A percentile compares a stretch with the other conserved stretches of the same genome.
Conservation (phyloP, 2,113 vertebrate species). For the Pseudopodoces humilis region DNA sequence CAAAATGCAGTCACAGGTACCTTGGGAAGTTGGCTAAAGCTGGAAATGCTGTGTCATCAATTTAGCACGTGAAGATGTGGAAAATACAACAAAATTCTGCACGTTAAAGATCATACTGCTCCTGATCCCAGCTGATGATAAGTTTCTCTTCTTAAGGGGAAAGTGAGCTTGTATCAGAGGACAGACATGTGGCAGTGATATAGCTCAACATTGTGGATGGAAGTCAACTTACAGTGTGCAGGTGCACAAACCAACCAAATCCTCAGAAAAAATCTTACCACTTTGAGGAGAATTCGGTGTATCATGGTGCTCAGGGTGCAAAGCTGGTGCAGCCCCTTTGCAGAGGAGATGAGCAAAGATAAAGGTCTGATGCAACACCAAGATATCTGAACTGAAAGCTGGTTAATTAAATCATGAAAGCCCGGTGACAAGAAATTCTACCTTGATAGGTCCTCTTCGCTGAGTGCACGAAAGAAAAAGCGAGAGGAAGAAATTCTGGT, state of each 20-base stretch:
- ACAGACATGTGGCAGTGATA: neutral
- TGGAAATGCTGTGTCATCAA: neutral
- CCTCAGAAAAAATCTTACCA: neutral
- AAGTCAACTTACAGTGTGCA: neutral
- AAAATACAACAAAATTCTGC: neutral
- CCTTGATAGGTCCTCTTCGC: neutral
- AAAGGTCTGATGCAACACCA: neutral
- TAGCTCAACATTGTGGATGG: neutral
- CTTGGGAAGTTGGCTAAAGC: neutral
- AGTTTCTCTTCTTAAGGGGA: neutral
- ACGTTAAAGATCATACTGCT: neutral
- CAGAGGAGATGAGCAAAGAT: neutral
- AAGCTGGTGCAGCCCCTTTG: neutral
- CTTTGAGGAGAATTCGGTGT: neutral
- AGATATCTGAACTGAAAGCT: neutral
- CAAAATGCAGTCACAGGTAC: neutral
- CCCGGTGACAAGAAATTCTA: neutral
- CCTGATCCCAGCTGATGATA: neutral
- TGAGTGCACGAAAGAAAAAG: neutral
- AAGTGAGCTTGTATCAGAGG: neutral
- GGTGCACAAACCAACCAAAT: neutral
- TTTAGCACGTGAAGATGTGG: neutral
- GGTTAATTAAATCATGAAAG: neutral
- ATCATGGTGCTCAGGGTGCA: neutral
- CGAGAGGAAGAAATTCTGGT: neutral